These are phyloP conservation scores for Sesia apiformis DNA, from an alignment of 2,888 invertebrate species.

Conservation along the genomic window DNA sequence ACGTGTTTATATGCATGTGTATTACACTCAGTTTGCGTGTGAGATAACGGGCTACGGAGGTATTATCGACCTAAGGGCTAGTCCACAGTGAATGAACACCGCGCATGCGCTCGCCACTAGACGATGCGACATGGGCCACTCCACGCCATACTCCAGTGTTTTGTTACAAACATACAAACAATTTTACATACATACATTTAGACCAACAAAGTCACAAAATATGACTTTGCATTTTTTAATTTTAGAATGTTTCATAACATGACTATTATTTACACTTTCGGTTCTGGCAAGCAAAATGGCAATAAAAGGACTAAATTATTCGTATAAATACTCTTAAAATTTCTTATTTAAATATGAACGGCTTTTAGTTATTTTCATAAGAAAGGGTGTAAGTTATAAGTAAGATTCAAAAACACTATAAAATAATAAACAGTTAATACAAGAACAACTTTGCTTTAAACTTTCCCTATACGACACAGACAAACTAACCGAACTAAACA, in stretches of 20 bases:
- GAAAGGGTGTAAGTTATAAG: no score
- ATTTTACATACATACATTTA: background rate
- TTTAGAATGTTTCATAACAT: no score
- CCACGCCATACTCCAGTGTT: background rate
- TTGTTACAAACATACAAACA: background rate
- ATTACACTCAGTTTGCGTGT: background rate
- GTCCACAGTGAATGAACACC: slow-evolving; percentile 38
- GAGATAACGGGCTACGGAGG: background rate
- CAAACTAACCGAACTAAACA: slow-evolving; percentile 1
- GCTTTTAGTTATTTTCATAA: no score
- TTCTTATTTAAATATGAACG: no score
- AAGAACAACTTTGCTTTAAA: no score
- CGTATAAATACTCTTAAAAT: no score
- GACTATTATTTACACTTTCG: no score
- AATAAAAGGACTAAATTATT: no score
- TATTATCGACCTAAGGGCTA: slow-evolving; percentile 29
- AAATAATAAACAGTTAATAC: no score
- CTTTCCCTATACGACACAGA: slow-evolving; percentile 2
- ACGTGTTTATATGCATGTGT: background rate
- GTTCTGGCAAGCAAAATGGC: no score
- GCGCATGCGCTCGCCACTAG: slow-evolving; percentile 31
- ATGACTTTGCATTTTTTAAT: no score
- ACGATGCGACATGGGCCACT: background rate
- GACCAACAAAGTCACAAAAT: background rate
- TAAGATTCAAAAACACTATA: no score